Evolutionary conservation across 2,113 vertebrate species (phyloP).

Genomic region (Cyprinus carpio): DNA sequence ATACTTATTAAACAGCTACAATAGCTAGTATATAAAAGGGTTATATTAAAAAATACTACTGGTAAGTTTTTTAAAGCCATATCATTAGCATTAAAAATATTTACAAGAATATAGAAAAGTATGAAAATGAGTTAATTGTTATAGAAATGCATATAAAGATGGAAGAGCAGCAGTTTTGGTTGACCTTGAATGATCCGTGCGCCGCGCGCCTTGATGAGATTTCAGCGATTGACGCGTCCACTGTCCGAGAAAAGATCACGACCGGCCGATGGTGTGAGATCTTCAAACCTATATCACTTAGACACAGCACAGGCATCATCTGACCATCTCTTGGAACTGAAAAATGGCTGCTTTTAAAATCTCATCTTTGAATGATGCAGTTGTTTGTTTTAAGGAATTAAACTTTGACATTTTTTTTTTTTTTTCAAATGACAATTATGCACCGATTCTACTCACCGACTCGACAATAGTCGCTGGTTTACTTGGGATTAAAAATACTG

Average conservation of each 20-base stretch:
- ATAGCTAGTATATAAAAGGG: too few relatives aligned
- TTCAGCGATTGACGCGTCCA: neutral
- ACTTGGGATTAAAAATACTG: neutral
- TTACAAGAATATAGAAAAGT: too few relatives aligned
- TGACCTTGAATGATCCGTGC: slow-evolving; percentile 5
- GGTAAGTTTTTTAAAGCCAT: too few relatives aligned
- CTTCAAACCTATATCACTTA: neutral
- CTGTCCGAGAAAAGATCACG: slow-evolving; percentile 3
- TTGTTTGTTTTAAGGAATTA: neutral
- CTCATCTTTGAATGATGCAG: neutral
- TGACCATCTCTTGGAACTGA: neutral
- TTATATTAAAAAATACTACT: too few relatives aligned
- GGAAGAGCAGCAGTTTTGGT: too few relatives aligned
- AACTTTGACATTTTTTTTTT: neutral
- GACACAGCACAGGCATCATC: slow-evolving; percentile 3
- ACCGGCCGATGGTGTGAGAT: neutral
- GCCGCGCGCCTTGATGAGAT: neutral
- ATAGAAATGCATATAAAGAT: too few relatives aligned
- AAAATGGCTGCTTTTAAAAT: neutral
- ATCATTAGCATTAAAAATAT: too few relatives aligned
- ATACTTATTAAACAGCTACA: too few relatives aligned
- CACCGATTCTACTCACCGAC: neutral
- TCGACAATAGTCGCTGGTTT: neutral
- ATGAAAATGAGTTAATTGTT: too few relatives aligned
- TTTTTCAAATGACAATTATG: neutral